Conservation (phyloP, 1,140 invertebrate genomes). For the Calephelis virginiensis region DNA sequence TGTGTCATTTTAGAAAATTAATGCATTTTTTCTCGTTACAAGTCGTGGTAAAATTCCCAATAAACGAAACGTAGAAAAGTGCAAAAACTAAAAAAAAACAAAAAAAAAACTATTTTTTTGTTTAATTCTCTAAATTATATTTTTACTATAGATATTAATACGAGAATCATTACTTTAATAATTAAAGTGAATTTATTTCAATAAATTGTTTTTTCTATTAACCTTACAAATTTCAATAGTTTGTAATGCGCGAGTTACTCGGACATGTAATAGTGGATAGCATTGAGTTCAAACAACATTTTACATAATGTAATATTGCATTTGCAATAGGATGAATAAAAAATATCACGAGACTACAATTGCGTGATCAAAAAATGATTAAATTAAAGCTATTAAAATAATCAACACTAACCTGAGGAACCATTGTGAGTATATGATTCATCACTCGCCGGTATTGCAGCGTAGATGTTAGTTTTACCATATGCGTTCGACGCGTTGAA, state of each 20-base stretch:
- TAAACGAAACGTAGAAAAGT: no score
- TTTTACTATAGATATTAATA: no score
- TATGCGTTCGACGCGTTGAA: slow-evolving; percentile 39
- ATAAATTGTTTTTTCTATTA: no score
- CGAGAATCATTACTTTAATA: no score
- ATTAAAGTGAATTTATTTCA: no score
- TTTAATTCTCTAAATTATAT: no score
- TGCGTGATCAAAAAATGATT: slow-evolving; percentile 1
- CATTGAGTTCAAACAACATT: slow-evolving; percentile 12
- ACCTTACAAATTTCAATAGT: neutral
- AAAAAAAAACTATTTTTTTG: no score
- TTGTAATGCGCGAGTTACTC: neutral
- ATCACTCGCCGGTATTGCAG: slow-evolving; percentile 28
- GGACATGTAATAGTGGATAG: slow-evolving; percentile 3
- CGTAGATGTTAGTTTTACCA: slow-evolving; percentile 32
- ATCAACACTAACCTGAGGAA: slow-evolving; percentile 1
- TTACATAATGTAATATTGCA: slow-evolving; percentile 6
- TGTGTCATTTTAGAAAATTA: no score
- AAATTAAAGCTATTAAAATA: slow-evolving; percentile 10
- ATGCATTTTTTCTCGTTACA: no score
- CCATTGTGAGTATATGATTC: slow-evolving; percentile 30
- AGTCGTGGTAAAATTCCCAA: no score
- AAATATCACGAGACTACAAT: slow-evolving; percentile 5
- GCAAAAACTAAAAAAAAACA: no score
- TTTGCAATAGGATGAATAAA: neutral